Base-by-base conservation (phyloP, 2,797 vertebrate species). In the Sphaeramia orbicularis region DNA sequence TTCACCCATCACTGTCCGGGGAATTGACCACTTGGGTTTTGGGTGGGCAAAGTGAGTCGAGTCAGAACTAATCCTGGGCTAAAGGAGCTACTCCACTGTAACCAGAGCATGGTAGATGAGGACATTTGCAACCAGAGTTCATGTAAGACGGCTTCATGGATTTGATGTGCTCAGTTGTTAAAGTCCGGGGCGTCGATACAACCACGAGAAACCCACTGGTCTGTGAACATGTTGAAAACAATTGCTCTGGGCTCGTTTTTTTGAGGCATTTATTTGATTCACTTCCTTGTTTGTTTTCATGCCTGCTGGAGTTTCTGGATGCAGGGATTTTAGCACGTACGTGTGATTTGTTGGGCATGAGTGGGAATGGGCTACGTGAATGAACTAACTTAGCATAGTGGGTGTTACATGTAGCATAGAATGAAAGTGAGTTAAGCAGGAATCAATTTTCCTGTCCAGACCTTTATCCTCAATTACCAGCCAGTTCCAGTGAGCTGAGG, bases 11-110 rank as follows among this genome's bases (percentile, higher is more conserved):
- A 35, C 76, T 59, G 51, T 75, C 48, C 43, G 64, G 77, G 78
- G 82, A 87, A 83, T 76, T 87, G 87, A 89, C 78, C 71, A 2
- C 55, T 56, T 18, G n/a, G 15, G 61, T 59, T 68, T 61, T 68
- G 63, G 80, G 74, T 74, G 76, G 85, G 68, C 47, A 50, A 76
- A 86, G 70, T 64, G 76, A 86, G 72, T 62, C 50, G 76, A 78
- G 79, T 81, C 54, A 18, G 78, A 91, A 87, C 85, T 89, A 88
- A 92, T 91, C 83, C 77, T 55, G 42, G 82, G 67, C 76, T 78
- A 78, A 89, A 85, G 75, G 70, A 85, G 69, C 66, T 48, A 64
- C 52, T 80, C 42, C 47, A 63, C 49, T 67, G 62, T 57, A 57
- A 74, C 38, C 44, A 24, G 64, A 65, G 74, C 66, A 44, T 50